Percentiles rank a stretch among this genome's conserved stretches.
Conservation (phyloP, 2,888 invertebrate species). For the Ectemnius cavifrons region DNA sequence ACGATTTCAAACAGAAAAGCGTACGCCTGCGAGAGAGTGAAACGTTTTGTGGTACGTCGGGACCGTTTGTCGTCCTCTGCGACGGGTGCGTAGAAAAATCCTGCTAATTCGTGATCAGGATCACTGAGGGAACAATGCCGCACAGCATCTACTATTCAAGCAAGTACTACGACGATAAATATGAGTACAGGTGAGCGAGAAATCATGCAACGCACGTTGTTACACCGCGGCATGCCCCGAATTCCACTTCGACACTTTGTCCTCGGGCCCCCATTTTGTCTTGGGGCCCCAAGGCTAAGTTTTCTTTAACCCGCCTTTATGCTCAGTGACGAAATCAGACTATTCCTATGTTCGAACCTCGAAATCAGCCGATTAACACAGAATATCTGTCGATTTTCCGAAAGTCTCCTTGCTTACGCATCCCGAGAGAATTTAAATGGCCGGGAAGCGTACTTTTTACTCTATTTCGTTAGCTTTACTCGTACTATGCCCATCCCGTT, state of each 20-base stretch:
- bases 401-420: slow-evolving; percentile 14
- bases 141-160: slow-evolving; percentile 94
- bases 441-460: slow-evolving; percentile 33
- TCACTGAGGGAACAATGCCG: slow-evolving; percentile 77
- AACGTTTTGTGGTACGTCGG: slow-evolving; percentile 43
- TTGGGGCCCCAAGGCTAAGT: not conserved
- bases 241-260: slow-evolving; percentile 23
- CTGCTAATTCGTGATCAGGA: slow-evolving; percentile 1
- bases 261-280: slow-evolving; percentile 45
- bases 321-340: no score
- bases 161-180: slow-evolving; percentile 94
- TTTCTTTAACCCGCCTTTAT: no score
- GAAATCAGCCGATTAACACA: not conserved
- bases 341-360: no score
- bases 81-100: slow-evolving; percentile 5
- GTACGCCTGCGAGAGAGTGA: slow-evolving; percentile 44
- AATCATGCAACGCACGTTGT: slow-evolving; percentile 22
- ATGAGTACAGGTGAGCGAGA: slow-evolving; percentile 90
- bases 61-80: slow-evolving; percentile 24
- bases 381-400: slow-evolving; percentile 15
- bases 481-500: not conserved
- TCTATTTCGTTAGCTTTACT: slow-evolving; percentile 30
- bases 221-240: slow-evolving; percentile 4
- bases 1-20: slow-evolving; percentile 64
- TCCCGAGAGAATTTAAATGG: slow-evolving; percentile 44